Conservation (phyloP, 2,113 vertebrate genomes). For the Tachuris rubrigastra region DNA sequence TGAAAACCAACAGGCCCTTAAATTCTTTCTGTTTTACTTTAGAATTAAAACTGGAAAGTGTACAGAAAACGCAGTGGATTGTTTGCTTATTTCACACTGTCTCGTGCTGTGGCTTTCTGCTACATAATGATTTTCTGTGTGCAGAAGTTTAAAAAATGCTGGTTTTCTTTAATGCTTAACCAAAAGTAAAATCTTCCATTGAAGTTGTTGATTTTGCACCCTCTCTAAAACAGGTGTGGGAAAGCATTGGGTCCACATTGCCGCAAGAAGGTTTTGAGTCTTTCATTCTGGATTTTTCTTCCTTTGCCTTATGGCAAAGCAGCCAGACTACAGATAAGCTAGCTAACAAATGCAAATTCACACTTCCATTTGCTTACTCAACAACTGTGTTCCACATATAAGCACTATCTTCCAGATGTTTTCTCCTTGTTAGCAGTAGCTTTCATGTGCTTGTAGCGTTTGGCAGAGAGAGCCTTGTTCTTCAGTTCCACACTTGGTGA, state of each 20-base stretch:
- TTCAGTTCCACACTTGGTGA: not conserved
- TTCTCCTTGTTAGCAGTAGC: not conserved
- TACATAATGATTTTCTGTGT: not conserved
- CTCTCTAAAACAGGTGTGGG: not conserved
- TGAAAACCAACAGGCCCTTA: not conserved
- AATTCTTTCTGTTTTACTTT: not conserved
- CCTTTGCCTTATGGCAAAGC: not conserved
- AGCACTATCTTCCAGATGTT: conserved; percentile 6
- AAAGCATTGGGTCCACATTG: not conserved
- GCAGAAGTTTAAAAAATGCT: not conserved
- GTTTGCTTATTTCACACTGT: not conserved
- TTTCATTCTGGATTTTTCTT: not conserved
- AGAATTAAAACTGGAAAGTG: not conserved
- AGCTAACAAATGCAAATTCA: conserved; percentile 5
- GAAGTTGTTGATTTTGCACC: not conserved
- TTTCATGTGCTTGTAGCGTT: not conserved
- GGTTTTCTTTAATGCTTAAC: not conserved
- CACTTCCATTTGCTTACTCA: not conserved
- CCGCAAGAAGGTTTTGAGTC: not conserved
- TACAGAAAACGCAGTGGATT: not conserved
- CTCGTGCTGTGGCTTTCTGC: not conserved
- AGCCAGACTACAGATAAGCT: not conserved
- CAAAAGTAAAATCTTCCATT: not conserved
- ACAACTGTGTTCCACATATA: not conserved
- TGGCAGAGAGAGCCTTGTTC: not conserved